Evolutionary conservation across 2,797 vertebrate genomes (phyloP).

Genomic region (Tenualosa ilisha): DNA sequence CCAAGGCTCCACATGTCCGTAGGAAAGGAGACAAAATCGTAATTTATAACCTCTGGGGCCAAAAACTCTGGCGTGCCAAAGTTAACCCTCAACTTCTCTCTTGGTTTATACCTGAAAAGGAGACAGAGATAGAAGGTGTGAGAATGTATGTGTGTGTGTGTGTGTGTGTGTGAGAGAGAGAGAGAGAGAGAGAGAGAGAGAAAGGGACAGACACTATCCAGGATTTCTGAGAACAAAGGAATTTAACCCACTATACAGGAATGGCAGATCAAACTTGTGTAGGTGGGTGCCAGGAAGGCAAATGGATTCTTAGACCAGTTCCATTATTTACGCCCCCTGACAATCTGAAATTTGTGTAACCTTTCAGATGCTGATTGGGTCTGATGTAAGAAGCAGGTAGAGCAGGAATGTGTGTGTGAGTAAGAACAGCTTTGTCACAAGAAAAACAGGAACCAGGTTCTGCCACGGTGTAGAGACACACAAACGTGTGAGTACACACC

Average conservation of each 20-base stretch:
- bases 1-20: constrained; percentile 99
- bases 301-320: too few species aligned
- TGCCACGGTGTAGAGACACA: background rate
- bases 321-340: too few species aligned
- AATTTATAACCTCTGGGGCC: constrained; percentile 96
- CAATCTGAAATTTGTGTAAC: background rate
- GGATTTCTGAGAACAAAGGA: background rate
- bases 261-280: too few species aligned
- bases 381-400: background rate
- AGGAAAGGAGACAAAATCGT: constrained; percentile 97
- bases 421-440: too few species aligned
- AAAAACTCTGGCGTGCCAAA: constrained; percentile 98
- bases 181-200: background rate
- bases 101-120: constrained; percentile 87
- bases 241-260: too few species aligned
- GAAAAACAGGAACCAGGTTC: background rate
- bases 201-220: background rate
- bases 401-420: background rate
- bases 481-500: background rate
- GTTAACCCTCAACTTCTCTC: constrained; percentile 93
- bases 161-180: background rate
- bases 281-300: too few species aligned
- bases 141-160: background rate
- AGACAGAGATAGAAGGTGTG: background rate
- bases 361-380: too few species aligned